These are phyloP conservation scores for Ostrea edulis DNA, from an alignment of 1,140 invertebrate genomes.

Conservation along the genomic window DNA sequence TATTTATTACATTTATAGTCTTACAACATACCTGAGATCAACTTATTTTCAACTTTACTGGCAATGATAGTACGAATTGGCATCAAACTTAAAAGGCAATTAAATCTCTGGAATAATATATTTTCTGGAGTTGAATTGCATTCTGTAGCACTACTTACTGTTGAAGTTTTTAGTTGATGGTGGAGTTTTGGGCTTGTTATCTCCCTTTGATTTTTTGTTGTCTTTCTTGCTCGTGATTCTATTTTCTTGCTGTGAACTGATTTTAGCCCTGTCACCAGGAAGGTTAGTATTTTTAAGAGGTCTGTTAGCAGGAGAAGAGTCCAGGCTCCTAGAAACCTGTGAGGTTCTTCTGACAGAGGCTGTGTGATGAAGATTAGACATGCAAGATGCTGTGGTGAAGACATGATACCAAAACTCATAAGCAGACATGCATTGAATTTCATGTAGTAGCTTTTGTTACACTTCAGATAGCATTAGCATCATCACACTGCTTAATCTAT, in stretches of 20 bases:
- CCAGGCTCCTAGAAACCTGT: constrained; percentile 17
- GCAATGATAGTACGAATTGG: no score
- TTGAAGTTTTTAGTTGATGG: background rate
- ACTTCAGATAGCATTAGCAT: background rate
- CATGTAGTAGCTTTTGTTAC: background rate
- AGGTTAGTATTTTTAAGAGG: constrained; percentile 22
- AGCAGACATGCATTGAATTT: background rate
- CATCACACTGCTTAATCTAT: no score
- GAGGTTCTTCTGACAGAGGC: constrained; percentile 16
- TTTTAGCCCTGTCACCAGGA: constrained; percentile 13
- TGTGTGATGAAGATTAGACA: constrained; percentile 32
- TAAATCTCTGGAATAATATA: background rate
- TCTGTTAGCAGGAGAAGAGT: constrained; percentile 33
- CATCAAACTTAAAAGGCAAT: no score
- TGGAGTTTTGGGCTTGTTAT: constrained; percentile 25
- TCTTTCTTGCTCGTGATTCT: background rate
- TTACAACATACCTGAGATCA: no score
- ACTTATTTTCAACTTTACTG: no score
- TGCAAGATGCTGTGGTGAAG: constrained; percentile 4
- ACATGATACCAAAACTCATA: background rate
- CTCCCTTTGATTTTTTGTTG: background rate
- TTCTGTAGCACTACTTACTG: background rate
- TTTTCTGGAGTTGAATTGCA: background rate
- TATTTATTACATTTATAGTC: no score
- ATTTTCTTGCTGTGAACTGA: background rate